These are phyloP conservation scores for Bombyx huttoni DNA, from an alignment of 2,888 invertebrate species.

Conservation along the genomic window DNA sequence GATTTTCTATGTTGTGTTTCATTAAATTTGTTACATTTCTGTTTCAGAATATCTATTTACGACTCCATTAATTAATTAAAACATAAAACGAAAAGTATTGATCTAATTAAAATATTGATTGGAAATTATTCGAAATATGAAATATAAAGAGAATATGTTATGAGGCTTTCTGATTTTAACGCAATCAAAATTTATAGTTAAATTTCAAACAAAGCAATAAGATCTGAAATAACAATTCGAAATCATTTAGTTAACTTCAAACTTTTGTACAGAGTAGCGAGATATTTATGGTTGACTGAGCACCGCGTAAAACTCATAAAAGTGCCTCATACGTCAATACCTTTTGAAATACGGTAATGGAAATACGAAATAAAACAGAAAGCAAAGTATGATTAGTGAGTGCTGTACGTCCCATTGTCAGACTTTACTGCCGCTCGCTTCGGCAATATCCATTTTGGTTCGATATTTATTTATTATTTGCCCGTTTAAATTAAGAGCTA, in stretches of 20 bases:
- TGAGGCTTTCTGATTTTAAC: too few species aligned
- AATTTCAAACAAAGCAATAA: background rate
- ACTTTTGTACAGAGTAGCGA: slow-evolving; percentile 40
- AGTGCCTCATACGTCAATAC: slow-evolving; percentile 71
- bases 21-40: too few species aligned
- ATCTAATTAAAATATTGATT: too few species aligned
- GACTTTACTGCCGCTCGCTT: slow-evolving; percentile 51
- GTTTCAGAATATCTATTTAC: too few species aligned
- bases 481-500: slow-evolving; percentile 1
- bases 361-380: slow-evolving; percentile 72
- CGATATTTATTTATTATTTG: slow-evolving; percentile 36
- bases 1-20: too few species aligned
- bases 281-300: slow-evolving; percentile 47
- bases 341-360: slow-evolving; percentile 72
- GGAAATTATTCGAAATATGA: too few species aligned
- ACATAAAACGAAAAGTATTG: too few species aligned
- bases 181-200: too few species aligned
- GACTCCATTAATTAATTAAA: too few species aligned
- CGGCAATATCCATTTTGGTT: slow-evolving; percentile 46
- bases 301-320: slow-evolving; percentile 61
- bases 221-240: background rate
- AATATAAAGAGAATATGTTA: too few species aligned
- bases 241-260: background rate
- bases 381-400: slow-evolving; percentile 72
- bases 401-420: slow-evolving; percentile 62